These are phyloP conservation scores for Engystomops pustulosus DNA, from an alignment of 2,113 vertebrate species.

Conservation along the genomic window DNA sequence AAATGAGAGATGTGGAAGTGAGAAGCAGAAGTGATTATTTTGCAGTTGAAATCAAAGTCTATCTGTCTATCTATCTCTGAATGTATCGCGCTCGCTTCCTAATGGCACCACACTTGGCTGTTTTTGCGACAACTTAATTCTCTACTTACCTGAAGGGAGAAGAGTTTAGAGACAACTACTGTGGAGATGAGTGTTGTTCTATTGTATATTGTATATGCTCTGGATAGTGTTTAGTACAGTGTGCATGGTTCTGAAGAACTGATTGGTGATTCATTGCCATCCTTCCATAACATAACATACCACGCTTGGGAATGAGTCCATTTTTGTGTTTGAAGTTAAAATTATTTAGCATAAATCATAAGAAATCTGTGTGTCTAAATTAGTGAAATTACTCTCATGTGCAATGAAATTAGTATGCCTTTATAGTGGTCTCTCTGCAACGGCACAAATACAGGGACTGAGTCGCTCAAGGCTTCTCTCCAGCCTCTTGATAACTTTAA, in stretches of 20 bases:
- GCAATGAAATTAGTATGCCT: conserved; percentile 48
- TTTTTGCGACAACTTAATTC: too few relatives aligned
- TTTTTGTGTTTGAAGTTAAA: conserved; percentile 46
- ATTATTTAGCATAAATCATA: conserved; percentile 45
- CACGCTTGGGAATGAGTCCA: conserved; percentile 23
- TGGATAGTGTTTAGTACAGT: background rate
- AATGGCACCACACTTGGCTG: too few relatives aligned
- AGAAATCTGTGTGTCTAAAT: conserved; percentile 34
- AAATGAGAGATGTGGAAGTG: background rate
- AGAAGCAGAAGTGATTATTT: background rate
- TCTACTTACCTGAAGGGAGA: too few relatives aligned
- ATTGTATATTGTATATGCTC: background rate
- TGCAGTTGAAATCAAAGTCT: background rate
- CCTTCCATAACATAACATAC: background rate
- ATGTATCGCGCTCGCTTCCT: too few relatives aligned
- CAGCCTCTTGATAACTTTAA: conserved; percentile 22
- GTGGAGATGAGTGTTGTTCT: background rate
- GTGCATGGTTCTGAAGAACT: background rate
- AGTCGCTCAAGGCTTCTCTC: conserved; percentile 14
- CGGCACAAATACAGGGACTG: background rate
- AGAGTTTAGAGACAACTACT: background rate
- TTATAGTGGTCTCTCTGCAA: conserved; percentile 24
- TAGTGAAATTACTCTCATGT: conserved; percentile 45
- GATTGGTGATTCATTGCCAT: conserved; percentile 3
- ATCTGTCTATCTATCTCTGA: background rate